Base-by-base conservation (phyloP, 2,113 vertebrate species). In the Colossoma macropomum region DNA sequence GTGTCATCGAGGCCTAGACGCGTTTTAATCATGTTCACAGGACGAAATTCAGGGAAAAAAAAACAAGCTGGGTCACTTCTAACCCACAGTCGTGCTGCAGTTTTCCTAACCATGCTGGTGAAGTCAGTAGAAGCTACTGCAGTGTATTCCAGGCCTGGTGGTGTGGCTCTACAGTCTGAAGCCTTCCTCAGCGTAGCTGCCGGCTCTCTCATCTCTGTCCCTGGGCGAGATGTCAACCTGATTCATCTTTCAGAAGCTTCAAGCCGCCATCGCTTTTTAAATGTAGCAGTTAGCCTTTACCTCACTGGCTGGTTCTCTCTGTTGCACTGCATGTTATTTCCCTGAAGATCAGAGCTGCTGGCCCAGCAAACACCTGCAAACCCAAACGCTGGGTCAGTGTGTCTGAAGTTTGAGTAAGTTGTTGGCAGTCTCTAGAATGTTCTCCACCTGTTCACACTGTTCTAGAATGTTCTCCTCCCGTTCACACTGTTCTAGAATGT, bases 91-190 rank as follows among this genome's bases (percentile, higher is more conserved):
- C 25, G 19, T 41, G 23, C 10, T 45, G 13, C 45, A 11, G 1
- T 41, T 70, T 38, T 41, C 19, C 34, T 23, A 70, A 13, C 50
- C 56, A 50, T 15, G 28, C 28, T 34, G 77, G 0, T 1, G 28
- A 38, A 21, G 78, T 45, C 7, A 25, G 66, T 12, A 3, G 8
- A 5, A 12, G 66, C 19, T 19, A 23, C 54, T 56, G 9, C 54
- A 23, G 54, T 71, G 60, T 77, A 63, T 80, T 86, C 60, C 82
- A 25, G 27, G 50, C 13, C 50, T 70, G 70, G 56, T 69, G n/a
- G 32, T 63, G 45, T 63, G 45, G 70, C 21, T 60, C 34, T 73
- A 65, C 56, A 56, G 27, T 62, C 63, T 68, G 48, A 81, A 28
- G 50, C 72, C 56, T 38, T 80, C 27, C 13, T 79, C 52, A 27